Evolutionary conservation across 2,113 vertebrate genomes (phyloP).

Genomic region (Gymnobelideus leadbeateri): DNA sequence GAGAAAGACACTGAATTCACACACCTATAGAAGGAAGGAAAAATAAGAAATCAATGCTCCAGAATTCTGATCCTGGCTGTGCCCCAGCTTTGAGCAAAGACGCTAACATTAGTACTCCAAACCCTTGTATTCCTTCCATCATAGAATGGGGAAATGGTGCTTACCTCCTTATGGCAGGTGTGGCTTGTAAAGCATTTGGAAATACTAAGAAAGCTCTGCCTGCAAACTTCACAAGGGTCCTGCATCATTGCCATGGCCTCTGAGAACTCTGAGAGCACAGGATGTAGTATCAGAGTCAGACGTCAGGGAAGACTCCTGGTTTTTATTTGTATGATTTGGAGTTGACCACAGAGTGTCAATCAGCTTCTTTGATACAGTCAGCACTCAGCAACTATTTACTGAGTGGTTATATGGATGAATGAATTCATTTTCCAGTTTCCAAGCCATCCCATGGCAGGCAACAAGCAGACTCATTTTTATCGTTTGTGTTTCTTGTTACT

Average conservation of each 20-base stretch:
- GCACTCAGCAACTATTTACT: neutral
- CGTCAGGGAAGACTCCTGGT: neutral
- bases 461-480: neutral
- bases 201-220: neutral
- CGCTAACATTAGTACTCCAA: neutral
- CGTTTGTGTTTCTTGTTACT: slow-evolving; percentile 55
- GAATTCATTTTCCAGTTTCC: neutral
- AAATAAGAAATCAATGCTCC: neutral
- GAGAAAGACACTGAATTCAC: neutral
- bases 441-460: neutral
- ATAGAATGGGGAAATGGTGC: neutral
- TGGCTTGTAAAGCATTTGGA: rapidly evolving
- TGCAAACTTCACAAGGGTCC: neutral
- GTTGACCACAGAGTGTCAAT: neutral
- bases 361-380: neutral
- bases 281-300: neutral
- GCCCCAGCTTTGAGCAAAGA: neutral
- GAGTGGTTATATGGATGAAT: neutral
- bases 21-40: neutral
- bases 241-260: neutral
- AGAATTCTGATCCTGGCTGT: neutral
- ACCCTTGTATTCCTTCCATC: neutral
- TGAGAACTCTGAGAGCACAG: neutral
- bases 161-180: neutral
- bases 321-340: neutral